Percentiles rank a stretch among this genome's conserved stretches.
Evolutionary conservation across 2,888 invertebrate genomes (phyloP).

Genomic region (Caenorhabditis uteleia): DNA sequence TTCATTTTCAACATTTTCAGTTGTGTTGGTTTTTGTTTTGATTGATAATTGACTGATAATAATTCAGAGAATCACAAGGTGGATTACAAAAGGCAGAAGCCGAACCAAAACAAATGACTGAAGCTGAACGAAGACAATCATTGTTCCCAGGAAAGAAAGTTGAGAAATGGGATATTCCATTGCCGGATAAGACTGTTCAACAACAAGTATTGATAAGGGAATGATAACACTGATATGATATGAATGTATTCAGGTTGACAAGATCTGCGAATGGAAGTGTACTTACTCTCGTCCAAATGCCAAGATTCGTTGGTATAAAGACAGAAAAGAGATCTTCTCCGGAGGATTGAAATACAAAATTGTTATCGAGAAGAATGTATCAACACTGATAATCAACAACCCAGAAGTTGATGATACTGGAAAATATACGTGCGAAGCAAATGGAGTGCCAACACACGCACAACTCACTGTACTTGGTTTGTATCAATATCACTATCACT

Average conservation of each 20-base stretch:
- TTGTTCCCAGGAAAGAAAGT: slow-evolving; percentile 67
- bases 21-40: not conserved
- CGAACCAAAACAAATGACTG: slow-evolving; percentile 40
- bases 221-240: not conserved
- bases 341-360: slow-evolving; percentile 90
- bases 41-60: not conserved
- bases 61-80: slow-evolving; percentile 37
- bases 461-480: slow-evolving; percentile 90
- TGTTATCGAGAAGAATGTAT: slow-evolving; percentile 87
- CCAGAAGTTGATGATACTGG: slow-evolving; percentile 95
- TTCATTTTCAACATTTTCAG: not conserved
- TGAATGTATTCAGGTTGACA: slow-evolving; percentile 78
- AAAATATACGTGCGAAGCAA: slow-evolving; percentile 92
- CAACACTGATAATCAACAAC: slow-evolving; percentile 85
- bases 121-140: slow-evolving; percentile 56
- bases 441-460: slow-evolving; percentile 85
- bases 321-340: slow-evolving; percentile 68
- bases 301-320: slow-evolving; percentile 71
- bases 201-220: slow-evolving; percentile 51
- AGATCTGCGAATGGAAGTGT: slow-evolving; percentile 89
- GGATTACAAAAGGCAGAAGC: slow-evolving; percentile 5
- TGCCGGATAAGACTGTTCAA: slow-evolving; percentile 60
- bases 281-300: slow-evolving; percentile 93
- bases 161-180: slow-evolving; percentile 66
- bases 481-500: slow-evolving; percentile 8